Percentiles rank a stretch among this genome's conserved stretches.
Conservation (phyloP, 2,888 invertebrate species). For the Coenonympha glycerion region DNA sequence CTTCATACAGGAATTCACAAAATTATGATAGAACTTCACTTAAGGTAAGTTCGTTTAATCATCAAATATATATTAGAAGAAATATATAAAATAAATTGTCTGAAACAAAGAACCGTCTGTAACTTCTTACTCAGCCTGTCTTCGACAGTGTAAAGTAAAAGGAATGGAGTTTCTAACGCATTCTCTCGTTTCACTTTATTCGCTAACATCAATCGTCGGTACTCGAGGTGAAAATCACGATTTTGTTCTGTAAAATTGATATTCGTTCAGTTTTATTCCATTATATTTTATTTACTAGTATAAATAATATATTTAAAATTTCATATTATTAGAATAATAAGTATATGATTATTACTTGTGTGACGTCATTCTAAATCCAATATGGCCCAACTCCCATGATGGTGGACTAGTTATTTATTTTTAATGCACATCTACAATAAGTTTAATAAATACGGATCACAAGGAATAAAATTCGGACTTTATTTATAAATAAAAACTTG, state of each 20-base stretch:
- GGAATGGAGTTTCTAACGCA: slow-evolving; percentile 20
- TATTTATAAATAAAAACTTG: too few relatives aligned
- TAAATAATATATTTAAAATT: too few relatives aligned
- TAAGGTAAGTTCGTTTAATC: neutral
- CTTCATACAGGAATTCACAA: too few relatives aligned
- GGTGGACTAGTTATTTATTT: too few relatives aligned
- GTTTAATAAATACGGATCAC: too few relatives aligned
- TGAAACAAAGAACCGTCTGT: slow-evolving; percentile 4
- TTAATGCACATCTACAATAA: too few relatives aligned
- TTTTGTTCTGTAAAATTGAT: slow-evolving; percentile 7
- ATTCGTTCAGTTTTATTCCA: neutral
- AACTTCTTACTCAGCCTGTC: slow-evolving; percentile 21
- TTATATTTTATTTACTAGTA: neutral
- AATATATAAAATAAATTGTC: neutral
- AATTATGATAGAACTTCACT: too few relatives aligned
- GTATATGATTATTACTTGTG: too few relatives aligned
- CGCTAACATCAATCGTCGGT: slow-evolving; percentile 10
- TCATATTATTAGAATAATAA: too few relatives aligned
- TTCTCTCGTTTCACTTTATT: slow-evolving; percentile 17
- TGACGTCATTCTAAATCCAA: too few relatives aligned
- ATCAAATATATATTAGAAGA: neutral
- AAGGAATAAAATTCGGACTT: too few relatives aligned
- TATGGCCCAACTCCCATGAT: too few relatives aligned
- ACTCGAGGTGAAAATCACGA: slow-evolving; percentile 2
- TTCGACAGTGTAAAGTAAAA: slow-evolving; percentile 19